phyloP scores from a whole-genome alignment of 2,113 vertebrate species.

The Eleginops maclovinus region DNA sequence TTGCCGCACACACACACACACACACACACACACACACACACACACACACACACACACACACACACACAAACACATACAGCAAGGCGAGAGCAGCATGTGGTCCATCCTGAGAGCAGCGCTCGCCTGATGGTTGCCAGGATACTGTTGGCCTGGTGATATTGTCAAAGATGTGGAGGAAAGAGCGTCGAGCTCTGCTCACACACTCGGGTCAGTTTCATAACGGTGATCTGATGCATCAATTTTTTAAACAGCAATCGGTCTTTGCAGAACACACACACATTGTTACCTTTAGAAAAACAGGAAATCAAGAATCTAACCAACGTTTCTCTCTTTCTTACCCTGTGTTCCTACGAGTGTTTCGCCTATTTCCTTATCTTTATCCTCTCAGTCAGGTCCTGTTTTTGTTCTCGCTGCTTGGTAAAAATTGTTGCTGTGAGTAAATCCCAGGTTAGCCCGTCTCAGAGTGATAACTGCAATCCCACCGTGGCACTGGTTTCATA shows the following conservation, averaged over 20 bases:
- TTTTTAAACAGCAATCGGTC: background rate
- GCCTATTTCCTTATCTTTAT: slow-evolving; percentile 19
- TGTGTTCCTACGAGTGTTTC: slow-evolving; percentile 1
- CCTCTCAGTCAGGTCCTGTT: background rate
- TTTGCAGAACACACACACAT: background rate
- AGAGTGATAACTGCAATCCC: slow-evolving; percentile 18
- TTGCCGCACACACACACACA: slow-evolving; percentile 1
- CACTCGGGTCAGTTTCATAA: slow-evolving; percentile 17
- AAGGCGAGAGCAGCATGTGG: slow-evolving; percentile 70
- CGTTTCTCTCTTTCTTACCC: slow-evolving; percentile 57
- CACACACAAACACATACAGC: slow-evolving; percentile 14
- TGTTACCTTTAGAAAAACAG: background rate
- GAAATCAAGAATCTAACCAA: background rate
- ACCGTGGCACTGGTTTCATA: slow-evolving; percentile 27
- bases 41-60: slow-evolving; percentile 22
- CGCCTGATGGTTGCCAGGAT: slow-evolving; percentile 78
- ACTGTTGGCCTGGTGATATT: slow-evolving; percentile 79
- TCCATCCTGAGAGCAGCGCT: slow-evolving; percentile 68
- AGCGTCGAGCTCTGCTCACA: slow-evolving; percentile 32
- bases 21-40: slow-evolving; percentile 11
- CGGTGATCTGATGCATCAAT: slow-evolving; percentile 18
- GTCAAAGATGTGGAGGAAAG: slow-evolving; percentile 49
- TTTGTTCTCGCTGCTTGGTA: slow-evolving; percentile 6
- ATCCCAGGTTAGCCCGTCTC: slow-evolving; percentile 44
- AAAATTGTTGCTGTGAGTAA: slow-evolving; percentile 29